Base-by-base conservation (phyloP, 2,888 invertebrate species). In the Alviniconcha strummeri region DNA sequence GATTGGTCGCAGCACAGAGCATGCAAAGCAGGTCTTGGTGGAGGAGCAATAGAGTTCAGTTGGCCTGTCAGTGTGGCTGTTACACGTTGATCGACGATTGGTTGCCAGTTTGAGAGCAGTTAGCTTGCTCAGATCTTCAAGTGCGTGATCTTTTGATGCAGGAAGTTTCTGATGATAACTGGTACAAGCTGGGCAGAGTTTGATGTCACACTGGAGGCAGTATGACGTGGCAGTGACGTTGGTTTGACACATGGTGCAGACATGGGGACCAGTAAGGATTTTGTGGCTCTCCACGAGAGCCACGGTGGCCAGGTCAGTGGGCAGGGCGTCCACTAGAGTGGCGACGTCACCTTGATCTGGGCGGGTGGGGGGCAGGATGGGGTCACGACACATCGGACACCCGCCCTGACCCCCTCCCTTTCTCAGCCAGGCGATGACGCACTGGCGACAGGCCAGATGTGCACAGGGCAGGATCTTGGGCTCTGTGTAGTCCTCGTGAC, bases 191-290 rank as follows among this genome's bases (percentile, higher is more conserved):
- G 15, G 5, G 67, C 79, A 79, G 36, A 79, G 64, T 19, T 64
- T 64, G 60, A 79, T 54, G 11, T 4, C 56, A 36, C 79, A 79
- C 17, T 79, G 56, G 67, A 79, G 11, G 79, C 79, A 79, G 67
- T 64, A 64, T 36, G 36, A 36, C 36, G 1, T 36, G 36, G 36
- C 36, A 36, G 36, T 36, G 36, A 36, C 36, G 36, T 3, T 36
- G 36, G 36, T 36, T 36, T 36, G 36, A 36, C 36, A 36, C 36
- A 64, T 64, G 64, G 13, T 75, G 17, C 75, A 75, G 15, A 75
- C 75, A 55, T 15, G 55, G 5, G 6, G 7, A 36, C 52, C 54
- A 8, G 5, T 54, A 13, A 8, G 17, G 11, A 78, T 36, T 55
- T 78, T 60, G 0, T 78, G 57, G 19, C 78, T 64, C 5, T 78